Conservation (phyloP, 2,797 vertebrate species). For the Chaetodon trifasciatus region DNA sequence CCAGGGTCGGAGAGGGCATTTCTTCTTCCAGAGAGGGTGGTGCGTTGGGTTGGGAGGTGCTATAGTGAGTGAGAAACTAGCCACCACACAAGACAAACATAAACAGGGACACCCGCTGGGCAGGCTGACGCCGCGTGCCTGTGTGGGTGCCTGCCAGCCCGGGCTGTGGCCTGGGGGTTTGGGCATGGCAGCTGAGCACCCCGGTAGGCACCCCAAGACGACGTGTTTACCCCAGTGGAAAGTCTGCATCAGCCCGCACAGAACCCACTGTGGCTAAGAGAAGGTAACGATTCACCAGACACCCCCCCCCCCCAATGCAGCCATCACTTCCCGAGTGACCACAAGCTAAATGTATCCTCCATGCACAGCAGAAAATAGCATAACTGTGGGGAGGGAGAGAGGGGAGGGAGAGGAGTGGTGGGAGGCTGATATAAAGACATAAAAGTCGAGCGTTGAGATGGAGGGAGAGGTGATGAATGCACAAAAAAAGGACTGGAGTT, state of each 20-base stretch:
- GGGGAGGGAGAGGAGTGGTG: slow-evolving; percentile 4
- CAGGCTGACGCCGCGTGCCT: slow-evolving; percentile 77
- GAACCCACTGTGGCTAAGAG: slow-evolving; percentile 57
- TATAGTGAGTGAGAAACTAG: slow-evolving; percentile 58
- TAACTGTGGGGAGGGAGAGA: slow-evolving; percentile 64
- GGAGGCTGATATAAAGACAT: slow-evolving; percentile 47
- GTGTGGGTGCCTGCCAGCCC: slow-evolving; percentile 72
- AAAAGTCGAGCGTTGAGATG: slow-evolving; percentile 43
- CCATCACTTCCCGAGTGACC: slow-evolving; percentile 78
- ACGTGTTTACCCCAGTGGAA: slow-evolving; percentile 78
- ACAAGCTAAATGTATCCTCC: slow-evolving; percentile 84
- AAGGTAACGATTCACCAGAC: slow-evolving; percentile 71
- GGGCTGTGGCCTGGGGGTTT: slow-evolving; percentile 60
- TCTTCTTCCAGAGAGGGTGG: slow-evolving; percentile 33
- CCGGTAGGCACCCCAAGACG: slow-evolving; percentile 64
- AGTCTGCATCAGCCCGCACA: slow-evolving; percentile 78
- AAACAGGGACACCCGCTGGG: slow-evolving; percentile 73
- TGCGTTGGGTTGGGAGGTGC: slow-evolving; percentile 54
- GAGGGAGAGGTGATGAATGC: slow-evolving; percentile 44
- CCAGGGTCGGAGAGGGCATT: slow-evolving; percentile 45
- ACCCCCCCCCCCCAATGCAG: slow-evolving; percentile 61
- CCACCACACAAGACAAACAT: slow-evolving; percentile 78
- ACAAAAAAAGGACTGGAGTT: slow-evolving; percentile 37
- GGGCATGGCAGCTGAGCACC: slow-evolving; percentile 41
- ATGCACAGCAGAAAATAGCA: slow-evolving; percentile 77